Base-by-base conservation (phyloP, 2,888 invertebrate genomes). In the Hofmannophila pseudospretella region DNA sequence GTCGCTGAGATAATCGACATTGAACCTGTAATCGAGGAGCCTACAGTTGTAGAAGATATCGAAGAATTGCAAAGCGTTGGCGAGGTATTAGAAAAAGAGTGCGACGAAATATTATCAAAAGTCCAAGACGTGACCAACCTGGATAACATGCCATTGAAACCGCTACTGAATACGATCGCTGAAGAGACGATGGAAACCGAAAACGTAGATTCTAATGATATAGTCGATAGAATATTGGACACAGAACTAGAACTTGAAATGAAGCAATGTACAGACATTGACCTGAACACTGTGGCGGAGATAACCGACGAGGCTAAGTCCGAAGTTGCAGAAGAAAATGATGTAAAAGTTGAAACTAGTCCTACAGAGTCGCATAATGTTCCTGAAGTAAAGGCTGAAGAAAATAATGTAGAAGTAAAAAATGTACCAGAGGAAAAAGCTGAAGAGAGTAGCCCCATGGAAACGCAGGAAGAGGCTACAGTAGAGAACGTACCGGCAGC, bases 21-120 rank as follows among this genome's bases (percentile, higher is more conserved):
- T 4, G 75, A 66, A 38, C 82, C 85, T 0, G 58, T 85, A 1
- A 61, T 84, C 0, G 80, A 84, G 45, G 84, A 85, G 49, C 78
- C 80, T 2, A 35, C 57, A 1, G 46, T 51, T 26, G 43, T 39
- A 14, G 71, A 72, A 45, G 84, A 81, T 36, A 71, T 82, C 50
- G 84, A 80, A 42, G 75, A 74, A 1, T 53, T 84, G 14, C 68
- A 78, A 48, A 80, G 75, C 44, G 82, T 73, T 10, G 78, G 80
- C 2, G 76, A 79, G 31, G 82, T 77, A 2, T 58, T 88, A 10
- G 85, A 85, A 42, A 86, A 85, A 45, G 86, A 87, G 59, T 88
- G 88, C 45, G 81, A 79, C 42, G 87, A 86, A 47, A 84, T 88
- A 38, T 47, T 88, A 12, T 81, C 80, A 0, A 87, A 86, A 52